Percentiles rank a stretch among this genome's conserved stretches.
These are phyloP conservation scores for Eristalis arbustorum DNA, from an alignment of 2,888 invertebrate species.

Conservation along the genomic window DNA sequence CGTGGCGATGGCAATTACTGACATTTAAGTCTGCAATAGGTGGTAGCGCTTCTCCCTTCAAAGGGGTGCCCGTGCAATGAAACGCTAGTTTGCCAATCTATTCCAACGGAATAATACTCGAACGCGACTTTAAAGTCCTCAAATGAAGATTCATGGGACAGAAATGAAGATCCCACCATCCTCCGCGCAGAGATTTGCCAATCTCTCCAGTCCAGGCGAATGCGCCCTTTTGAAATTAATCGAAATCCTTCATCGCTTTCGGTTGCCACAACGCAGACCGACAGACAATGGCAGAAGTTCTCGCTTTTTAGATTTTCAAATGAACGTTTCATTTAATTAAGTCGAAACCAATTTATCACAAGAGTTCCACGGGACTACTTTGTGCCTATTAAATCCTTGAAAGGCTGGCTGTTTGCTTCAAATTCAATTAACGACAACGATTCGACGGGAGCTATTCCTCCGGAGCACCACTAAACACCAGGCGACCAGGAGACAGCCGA, in stretches of 20 bases:
- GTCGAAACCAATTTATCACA: conserved; percentile 69
- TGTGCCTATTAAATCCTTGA: conserved; percentile 58
- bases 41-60: neutral
- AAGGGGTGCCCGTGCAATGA: neutral
- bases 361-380: conserved; percentile 33
- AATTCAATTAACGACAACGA: conserved; percentile 65
- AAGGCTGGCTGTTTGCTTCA: conserved; percentile 56
- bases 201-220: neutral
- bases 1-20: neutral
- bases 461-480: conserved; percentile 46
- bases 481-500: conserved; percentile 4
- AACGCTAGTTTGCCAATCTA: no score
- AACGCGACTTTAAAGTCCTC: no score
- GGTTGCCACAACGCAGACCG: neutral
- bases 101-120: no score
- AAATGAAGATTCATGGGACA: no score
- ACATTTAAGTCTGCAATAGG: neutral
- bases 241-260: neutral
- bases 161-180: neutral
- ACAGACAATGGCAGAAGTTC: neutral
- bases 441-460: conserved; percentile 41
- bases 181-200: neutral
- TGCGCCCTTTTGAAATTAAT: neutral
- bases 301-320: conserved; percentile 10
- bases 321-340: conserved; percentile 65